Percentiles rank a stretch among this genome's conserved stretches.
Evolutionary conservation across 35 echinoderm and acorn worm genomes (phyloP).

Genomic region (Lytechinus pictus): DNA sequence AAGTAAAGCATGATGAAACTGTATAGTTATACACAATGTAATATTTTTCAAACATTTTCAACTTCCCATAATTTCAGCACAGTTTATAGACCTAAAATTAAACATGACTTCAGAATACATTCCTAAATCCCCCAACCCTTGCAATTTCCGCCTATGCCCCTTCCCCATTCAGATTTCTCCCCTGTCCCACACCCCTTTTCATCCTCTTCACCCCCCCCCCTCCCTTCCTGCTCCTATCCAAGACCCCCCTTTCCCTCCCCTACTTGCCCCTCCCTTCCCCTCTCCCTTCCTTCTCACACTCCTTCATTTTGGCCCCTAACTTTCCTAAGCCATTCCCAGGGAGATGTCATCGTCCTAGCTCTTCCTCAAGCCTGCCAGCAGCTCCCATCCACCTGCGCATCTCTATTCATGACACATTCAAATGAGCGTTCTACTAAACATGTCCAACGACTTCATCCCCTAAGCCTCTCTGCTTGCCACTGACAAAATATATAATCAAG

Average conservation of each 20-base stretch:
- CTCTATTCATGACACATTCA: not conserved
- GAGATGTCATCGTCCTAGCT: not conserved
- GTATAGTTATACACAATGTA: no score
- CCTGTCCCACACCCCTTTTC: no score
- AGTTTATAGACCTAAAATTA: no score
- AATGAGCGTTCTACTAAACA: no score
- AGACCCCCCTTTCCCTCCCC: not conserved
- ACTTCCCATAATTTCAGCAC: no score
- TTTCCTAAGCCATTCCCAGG: not conserved
- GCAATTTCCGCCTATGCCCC: no score
- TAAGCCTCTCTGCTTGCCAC: not conserved
- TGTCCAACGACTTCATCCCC: not conserved
- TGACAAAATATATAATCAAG: not conserved
- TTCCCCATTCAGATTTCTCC: not conserved
- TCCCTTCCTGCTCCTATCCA: no score
- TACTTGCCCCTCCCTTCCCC: not conserved
- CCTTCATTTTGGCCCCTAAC: not conserved
- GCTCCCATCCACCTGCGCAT: not conserved
- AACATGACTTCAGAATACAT: no score
- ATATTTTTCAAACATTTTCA: no score
- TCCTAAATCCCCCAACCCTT: no score
- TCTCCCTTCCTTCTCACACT: not conserved
- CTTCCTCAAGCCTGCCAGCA: not conserved
- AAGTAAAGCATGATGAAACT: no score
- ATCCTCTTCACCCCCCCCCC: no score